A percentile compares a stretch with the other conserved stretches of the same genome.
Evolutionary conservation across 2,797 vertebrate species (phyloP).

Genomic region (Cryptoblepharus egeriae): DNA sequence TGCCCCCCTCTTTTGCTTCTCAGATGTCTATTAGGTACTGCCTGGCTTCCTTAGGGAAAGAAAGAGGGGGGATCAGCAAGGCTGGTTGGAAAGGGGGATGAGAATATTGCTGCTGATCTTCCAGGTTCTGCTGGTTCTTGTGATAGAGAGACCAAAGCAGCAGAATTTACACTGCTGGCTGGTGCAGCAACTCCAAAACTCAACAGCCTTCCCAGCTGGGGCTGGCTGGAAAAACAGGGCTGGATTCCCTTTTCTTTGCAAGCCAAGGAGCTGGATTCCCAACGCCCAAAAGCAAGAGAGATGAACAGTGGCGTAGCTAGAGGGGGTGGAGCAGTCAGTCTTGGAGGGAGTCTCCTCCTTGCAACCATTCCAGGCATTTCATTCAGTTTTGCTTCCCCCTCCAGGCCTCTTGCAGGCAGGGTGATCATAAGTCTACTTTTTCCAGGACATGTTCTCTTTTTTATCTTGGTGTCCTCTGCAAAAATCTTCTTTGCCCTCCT

Average conservation of each 20-base stretch:
- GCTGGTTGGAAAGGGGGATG: not conserved
- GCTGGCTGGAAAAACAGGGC: conserved; percentile 9
- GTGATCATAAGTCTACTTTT: no score
- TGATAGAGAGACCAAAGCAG: not conserved
- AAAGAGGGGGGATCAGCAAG: not conserved
- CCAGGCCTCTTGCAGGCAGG: no score
- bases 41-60: not conserved
- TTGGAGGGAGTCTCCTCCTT: no score
- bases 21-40: not conserved
- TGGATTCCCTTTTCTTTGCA: not conserved
- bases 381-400: no score
- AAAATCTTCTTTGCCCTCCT: no score
- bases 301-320: no score
- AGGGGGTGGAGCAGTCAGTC: no score
- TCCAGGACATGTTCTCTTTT: no score
- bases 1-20: not conserved
- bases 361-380: no score
- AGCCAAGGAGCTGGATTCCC: not conserved
- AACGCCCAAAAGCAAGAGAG: no score
- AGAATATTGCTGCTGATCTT: not conserved
- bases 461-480: no score
- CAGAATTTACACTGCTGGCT: not conserved
- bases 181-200: not conserved
- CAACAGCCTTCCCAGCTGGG: not conserved
- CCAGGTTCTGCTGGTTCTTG: not conserved